Percentiles rank a stretch among this genome's conserved stretches.
Conservation (phyloP, 2,113 vertebrate genomes). For the Petrocephalus zakoni region DNA sequence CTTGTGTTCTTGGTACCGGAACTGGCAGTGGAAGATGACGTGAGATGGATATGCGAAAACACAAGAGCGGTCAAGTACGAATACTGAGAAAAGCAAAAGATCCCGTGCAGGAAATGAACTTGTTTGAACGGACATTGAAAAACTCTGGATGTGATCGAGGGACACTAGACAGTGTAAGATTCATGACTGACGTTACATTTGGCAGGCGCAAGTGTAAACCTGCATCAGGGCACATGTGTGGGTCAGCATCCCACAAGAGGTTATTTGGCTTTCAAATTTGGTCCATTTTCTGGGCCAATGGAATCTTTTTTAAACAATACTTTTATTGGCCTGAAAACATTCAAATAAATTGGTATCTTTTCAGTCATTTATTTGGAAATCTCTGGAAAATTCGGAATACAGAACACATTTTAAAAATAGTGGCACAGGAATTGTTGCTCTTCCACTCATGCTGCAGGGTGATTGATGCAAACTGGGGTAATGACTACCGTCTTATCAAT, state of each 20-base stretch:
- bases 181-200: too few species aligned
- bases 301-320: neutral
- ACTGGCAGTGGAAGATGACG: neutral
- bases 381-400: neutral
- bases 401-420: neutral
- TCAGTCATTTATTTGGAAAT: neutral
- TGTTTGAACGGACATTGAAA: conserved; percentile 59
- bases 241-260: neutral
- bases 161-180: conserved; percentile 60
- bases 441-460: neutral
- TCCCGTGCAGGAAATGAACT: neutral
- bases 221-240: conserved; percentile 46
- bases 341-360: neutral
- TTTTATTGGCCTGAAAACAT: neutral
- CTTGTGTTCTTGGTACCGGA: neutral
- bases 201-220: conserved; percentile 59
- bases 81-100: neutral
- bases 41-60: neutral
- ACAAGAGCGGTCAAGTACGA: neutral
- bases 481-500: neutral
- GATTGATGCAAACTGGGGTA: neutral
- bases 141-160: conserved; percentile 41
- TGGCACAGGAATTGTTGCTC: neutral
- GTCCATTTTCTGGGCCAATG: neutral
- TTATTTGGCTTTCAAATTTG: neutral